phyloP scores from a whole-genome alignment of 2,113 vertebrate species.

The Pteruthius melanotis region DNA sequence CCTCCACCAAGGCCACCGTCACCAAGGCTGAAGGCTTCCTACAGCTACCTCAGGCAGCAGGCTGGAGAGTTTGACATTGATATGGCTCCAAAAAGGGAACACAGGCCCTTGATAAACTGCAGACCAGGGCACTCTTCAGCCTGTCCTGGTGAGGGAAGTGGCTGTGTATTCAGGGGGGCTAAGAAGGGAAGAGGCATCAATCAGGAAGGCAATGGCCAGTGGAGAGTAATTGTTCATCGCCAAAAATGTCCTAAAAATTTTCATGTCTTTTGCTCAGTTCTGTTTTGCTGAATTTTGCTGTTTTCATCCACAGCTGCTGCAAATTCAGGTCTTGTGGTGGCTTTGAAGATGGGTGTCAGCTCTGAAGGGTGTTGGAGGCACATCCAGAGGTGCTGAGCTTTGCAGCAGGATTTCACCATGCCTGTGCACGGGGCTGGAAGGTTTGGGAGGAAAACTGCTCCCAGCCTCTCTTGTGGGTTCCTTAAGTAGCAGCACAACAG shows the following conservation, averaged over 20 bases:
- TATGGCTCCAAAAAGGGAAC: neutral
- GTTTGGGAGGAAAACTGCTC: neutral
- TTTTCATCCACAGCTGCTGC: neutral
- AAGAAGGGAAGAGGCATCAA: neutral
- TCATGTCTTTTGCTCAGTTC: neutral
- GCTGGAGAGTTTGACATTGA: neutral
- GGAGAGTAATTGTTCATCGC: neutral
- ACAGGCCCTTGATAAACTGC: neutral
- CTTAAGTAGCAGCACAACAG: neutral
- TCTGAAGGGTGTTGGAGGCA: neutral
- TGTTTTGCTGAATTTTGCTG: neutral
- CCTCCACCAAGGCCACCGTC: neutral
- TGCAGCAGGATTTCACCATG: neutral
- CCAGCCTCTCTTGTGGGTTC: neutral
- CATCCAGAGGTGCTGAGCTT: neutral
- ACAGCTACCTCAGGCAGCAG: neutral
- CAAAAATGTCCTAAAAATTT: neutral
- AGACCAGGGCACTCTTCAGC: neutral
- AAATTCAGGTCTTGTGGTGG: neutral
- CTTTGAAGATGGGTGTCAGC: neutral
- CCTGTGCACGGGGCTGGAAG: fast-evolving
- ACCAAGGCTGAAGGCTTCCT: neutral
- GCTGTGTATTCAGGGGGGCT: no score
- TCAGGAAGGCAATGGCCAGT: neutral
- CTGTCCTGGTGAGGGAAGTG: neutral